Percentiles rank a stretch among this genome's conserved stretches.
These are phyloP conservation scores for Chaetodon trifascialis DNA, from an alignment of 2,113 vertebrate genomes.

Conservation along the genomic window DNA sequence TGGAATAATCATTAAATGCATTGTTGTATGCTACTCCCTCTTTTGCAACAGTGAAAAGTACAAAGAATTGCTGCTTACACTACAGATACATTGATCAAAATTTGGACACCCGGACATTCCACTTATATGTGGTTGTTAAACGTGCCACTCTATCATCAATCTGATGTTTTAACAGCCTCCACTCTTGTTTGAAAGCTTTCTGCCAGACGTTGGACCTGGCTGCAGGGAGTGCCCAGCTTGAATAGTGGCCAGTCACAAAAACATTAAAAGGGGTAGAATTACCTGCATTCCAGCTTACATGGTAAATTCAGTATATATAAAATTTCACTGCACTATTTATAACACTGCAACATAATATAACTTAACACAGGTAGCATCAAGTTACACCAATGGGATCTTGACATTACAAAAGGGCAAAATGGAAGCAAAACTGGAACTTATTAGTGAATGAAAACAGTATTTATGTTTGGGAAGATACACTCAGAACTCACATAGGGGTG, in stretches of 20 bases:
- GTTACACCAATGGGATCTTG: neutral
- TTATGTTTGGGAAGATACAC: no score
- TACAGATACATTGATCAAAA: neutral
- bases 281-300: neutral
- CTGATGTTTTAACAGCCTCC: neutral
- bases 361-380: no score
- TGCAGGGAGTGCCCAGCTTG: neutral
- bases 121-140: neutral
- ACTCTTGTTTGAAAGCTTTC: neutral
- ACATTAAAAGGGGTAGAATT: no score
- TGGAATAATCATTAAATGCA: conserved; percentile 49
- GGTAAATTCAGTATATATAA: neutral
- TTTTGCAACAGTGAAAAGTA: neutral
- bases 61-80: neutral
- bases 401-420: neutral
- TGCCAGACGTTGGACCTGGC: neutral
- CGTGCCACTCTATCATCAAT: neutral
- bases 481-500: no score
- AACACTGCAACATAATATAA: neutral
- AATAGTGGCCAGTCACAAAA: neutral
- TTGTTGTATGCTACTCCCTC: conserved; percentile 4
- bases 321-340: neutral
- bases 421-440: no score
- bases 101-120: neutral
- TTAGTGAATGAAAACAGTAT: no score